Evolutionary conservation across 2,888 invertebrate genomes (phyloP), one percentile per base, ranked within the genome.

Genomic region (Pardosa pseudoannulata): DNA sequence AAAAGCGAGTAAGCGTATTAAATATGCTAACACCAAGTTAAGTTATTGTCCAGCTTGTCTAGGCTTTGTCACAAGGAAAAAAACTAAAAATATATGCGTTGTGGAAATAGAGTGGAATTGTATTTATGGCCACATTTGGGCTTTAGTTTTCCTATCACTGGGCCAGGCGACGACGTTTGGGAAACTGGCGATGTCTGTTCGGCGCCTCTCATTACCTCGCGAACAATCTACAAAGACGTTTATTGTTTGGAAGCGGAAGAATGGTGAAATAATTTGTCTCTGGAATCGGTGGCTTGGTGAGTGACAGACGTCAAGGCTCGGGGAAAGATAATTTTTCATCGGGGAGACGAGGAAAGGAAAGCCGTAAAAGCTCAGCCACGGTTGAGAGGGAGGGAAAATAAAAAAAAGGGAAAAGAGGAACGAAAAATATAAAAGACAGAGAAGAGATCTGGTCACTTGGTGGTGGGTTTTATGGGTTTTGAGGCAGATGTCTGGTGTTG

Each of bases 161-260:
- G n/a, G n/a, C n/a, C n/a, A n/a, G n/a, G n/a, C n/a, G n/a, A n/a
- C n/a, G n/a, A n/a, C n/a, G n/a, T n/a, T n/a, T n/a, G n/a, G n/a
- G n/a, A n/a, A n/a, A n/a, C n/a, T n/a, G n/a, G n/a, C n/a, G n/a
- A n/a, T n/a, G n/a, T n/a, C n/a, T n/a, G n/a, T 36, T 9, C 23
- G 56, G 56, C 56, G 56, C 56, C 56, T 56, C 56, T 56, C n/a
- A 56, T 56, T 56, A 56, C 19, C 56, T 23, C 56, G 56, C 16
- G 56, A 56, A 56, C 56, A 56, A 56, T 56, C 56, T 23, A 56
- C 56, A 56, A 56, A 56, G 56, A 56, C 56, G 56, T 56, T 56
- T 56, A 56, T 56, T 56, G 56, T 56, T 56, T 23, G 23, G 23
- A 56, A 23, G 3, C 56, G 56, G 56, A 56, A 56, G 56, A 56